These are phyloP conservation scores for Rhinatrema bivittatum DNA, from an alignment of 2,797 vertebrate species.

Conservation along the genomic window DNA sequence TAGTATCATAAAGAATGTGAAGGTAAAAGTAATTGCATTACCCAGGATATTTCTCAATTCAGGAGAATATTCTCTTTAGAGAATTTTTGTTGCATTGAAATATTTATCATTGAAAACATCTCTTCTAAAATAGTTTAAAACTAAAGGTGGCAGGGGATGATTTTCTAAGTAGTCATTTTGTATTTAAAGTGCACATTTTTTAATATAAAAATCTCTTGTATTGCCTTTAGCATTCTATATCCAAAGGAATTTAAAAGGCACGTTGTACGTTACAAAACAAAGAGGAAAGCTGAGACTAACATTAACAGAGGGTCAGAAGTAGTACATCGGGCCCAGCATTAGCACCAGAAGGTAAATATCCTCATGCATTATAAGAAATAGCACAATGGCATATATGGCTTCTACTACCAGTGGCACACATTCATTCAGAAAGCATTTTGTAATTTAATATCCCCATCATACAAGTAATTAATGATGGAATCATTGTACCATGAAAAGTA, in stretches of 20 bases:
- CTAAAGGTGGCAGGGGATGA: conserved; percentile 33
- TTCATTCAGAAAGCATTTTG: conserved; percentile 21
- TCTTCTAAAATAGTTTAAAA: conserved; percentile 42
- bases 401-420: conserved; percentile 34
- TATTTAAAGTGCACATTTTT: conserved; percentile 77
- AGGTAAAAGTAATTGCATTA: no score
- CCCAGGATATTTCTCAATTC: no score
- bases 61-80: conserved; percentile 34
- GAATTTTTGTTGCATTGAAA: conserved; percentile 38
- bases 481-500: conserved; percentile 38
- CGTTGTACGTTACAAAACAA: conserved; percentile 60
- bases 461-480: conserved; percentile 36
- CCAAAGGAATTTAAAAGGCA: conserved; percentile 72
- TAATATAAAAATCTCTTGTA: conserved; percentile 74
- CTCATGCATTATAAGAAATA: conserved; percentile 30
- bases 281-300: conserved; percentile 44
- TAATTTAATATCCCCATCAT: conserved; percentile 23
- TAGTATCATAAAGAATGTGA: no score
- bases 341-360: conserved; percentile 46
- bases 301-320: no score
- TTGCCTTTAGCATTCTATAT: conserved; percentile 60
- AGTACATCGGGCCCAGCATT: conserved; percentile 24
- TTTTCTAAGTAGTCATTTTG: conserved; percentile 56
- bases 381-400: conserved; percentile 49
- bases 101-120: conserved; percentile 47